Conservation (phyloP, 2,113 vertebrate species). For the Gavialis gangeticus region DNA sequence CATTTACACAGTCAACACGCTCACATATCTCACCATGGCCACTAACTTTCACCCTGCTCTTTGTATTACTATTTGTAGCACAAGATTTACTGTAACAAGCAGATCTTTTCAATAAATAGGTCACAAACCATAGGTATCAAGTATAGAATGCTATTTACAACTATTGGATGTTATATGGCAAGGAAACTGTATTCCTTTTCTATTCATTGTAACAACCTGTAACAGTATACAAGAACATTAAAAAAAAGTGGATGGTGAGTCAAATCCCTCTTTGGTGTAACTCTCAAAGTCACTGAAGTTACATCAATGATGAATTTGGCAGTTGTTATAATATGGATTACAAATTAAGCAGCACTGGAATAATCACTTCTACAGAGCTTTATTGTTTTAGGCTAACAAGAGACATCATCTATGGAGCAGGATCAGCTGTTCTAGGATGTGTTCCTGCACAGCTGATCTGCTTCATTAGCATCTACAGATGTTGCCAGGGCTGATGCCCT, state of each 20-base stretch:
- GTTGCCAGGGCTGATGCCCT: too few relatives aligned
- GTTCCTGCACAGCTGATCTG: too few relatives aligned
- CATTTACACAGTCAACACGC: too few relatives aligned
- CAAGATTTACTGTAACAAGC: slow-evolving; percentile 23
- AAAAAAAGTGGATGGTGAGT: background rate
- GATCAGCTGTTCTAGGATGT: too few relatives aligned
- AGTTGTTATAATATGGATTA: background rate
- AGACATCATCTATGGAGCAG: too few relatives aligned
- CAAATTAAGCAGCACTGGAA: background rate
- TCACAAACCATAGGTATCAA: background rate
- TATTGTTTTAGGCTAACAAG: background rate
- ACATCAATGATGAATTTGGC: background rate
- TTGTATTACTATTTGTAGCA: background rate
- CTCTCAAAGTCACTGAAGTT: background rate
- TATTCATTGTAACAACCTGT: background rate
- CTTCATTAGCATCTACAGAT: too few relatives aligned
- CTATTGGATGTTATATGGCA: rapidly evolving
- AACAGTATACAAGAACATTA: background rate
- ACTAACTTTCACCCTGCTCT: slow-evolving; percentile 54
- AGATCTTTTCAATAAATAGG: background rate
- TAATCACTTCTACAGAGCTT: background rate
- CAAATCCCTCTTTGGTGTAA: background rate
- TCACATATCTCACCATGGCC: slow-evolving; percentile 46
- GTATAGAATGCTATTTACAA: background rate
- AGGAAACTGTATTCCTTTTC: background rate